A percentile compares a stretch with the other conserved stretches of the same genome.
These are phyloP conservation scores for Ciconia boyciana DNA, from an alignment of 2,113 vertebrate species.

Conservation along the genomic window DNA sequence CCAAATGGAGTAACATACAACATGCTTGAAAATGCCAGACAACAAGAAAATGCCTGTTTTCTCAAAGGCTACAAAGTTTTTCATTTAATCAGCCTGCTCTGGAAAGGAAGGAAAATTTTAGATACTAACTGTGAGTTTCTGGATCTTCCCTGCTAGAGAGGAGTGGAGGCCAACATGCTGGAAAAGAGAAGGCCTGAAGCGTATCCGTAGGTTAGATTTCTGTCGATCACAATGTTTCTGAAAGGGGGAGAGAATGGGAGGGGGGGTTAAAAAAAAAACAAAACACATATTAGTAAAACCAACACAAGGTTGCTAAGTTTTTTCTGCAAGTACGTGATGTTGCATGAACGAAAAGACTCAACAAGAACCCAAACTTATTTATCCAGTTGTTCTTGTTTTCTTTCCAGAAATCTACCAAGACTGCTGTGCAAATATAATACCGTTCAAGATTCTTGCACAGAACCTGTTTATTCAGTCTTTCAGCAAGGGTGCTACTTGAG, in stretches of 20 bases:
- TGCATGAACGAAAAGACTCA: background rate
- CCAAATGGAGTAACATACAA: background rate
- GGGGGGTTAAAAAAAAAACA: background rate
- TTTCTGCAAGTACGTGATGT: background rate
- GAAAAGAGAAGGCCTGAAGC: slow-evolving; percentile 96
- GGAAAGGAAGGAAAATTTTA: background rate
- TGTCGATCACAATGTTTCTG: slow-evolving; percentile 98
- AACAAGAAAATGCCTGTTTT: background rate
- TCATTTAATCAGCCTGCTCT: background rate
- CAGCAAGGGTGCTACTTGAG: background rate
- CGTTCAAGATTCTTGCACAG: background rate
- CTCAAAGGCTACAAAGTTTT: background rate
- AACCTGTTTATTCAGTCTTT: background rate
- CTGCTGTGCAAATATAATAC: background rate
- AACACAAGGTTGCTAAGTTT: background rate
- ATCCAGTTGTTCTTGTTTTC: background rate
- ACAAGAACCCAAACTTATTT: background rate
- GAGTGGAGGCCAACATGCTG: slow-evolving; percentile 97
- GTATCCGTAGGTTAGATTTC: slow-evolving; percentile 94
- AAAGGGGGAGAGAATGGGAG: background rate
- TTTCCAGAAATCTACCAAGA: background rate
- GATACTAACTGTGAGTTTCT: slow-evolving; percentile 91
- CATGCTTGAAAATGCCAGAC: background rate
- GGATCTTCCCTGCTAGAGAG: slow-evolving; percentile 95
- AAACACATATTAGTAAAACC: background rate